Conservation (phyloP, 2,797 vertebrate species). For the Danio choprae region DNA sequence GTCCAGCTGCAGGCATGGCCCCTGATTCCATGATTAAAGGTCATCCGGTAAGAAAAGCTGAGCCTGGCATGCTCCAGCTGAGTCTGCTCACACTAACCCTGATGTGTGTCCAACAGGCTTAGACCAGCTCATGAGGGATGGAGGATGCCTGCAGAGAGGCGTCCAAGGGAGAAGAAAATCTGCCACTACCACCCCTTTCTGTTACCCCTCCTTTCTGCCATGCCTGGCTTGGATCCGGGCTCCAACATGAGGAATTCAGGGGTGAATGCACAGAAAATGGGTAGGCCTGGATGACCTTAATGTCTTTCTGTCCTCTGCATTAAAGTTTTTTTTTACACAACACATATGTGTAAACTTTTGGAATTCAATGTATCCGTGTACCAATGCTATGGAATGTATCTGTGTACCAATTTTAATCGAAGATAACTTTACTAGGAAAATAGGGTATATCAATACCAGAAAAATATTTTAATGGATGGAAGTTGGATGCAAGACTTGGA, state of each 20-base stretch:
- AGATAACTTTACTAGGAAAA: not conserved
- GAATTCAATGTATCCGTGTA: not conserved
- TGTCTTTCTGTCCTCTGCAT: conserved; percentile 70
- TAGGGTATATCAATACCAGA: not conserved
- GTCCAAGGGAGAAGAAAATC: conserved; percentile 73
- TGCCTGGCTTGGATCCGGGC: conserved; percentile 62
- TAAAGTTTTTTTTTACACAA: conserved; percentile 31
- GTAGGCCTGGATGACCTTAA: conserved; percentile 76
- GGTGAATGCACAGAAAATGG: conserved; percentile 78
- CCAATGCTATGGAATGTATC: not conserved
- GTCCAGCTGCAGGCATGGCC: conserved; percentile 72
- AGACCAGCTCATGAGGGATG: conserved; percentile 72
- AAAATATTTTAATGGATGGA: conserved; percentile 27
- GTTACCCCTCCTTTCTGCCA: conserved; percentile 46
- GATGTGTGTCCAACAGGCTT: conserved; percentile 87
- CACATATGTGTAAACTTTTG: conserved; percentile 10
- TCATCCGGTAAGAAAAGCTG: conserved; percentile 77
- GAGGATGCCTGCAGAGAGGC: conserved; percentile 74
- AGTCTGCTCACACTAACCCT: conserved; percentile 65
- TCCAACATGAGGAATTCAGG: conserved; percentile 62
- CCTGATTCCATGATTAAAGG: conserved; percentile 82
- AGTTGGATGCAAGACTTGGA: conserved; percentile 28
- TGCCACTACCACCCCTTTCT: conserved; percentile 53
- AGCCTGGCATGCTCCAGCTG: conserved; percentile 68
- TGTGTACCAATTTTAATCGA: not conserved